Percentiles rank a stretch among this genome's conserved stretches.
Evolutionary conservation across 2,888 invertebrate species (phyloP).

Genomic region (Hemaris fuciformis): DNA sequence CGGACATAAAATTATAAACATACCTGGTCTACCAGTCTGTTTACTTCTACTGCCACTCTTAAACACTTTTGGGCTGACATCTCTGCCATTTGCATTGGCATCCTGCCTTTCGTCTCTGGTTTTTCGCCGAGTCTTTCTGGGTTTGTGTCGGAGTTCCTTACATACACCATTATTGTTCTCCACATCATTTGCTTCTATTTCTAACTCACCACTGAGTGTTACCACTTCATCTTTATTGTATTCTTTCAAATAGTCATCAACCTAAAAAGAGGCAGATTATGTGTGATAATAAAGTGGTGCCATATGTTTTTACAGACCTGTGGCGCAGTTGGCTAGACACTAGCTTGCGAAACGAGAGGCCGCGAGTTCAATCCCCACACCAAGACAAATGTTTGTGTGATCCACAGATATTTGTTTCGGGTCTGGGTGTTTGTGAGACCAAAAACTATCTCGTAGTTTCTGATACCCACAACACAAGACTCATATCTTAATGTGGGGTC

Average conservation of each 20-base stretch:
- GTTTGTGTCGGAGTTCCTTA: slow-evolving; percentile 67
- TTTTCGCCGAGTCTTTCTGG: slow-evolving; percentile 70
- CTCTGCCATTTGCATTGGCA: slow-evolving; percentile 57
- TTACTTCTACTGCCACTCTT: slow-evolving; percentile 62
- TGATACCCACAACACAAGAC: too few relatives aligned
- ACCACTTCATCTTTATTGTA: slow-evolving; percentile 77
- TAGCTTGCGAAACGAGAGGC: too few relatives aligned
- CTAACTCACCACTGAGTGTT: slow-evolving; percentile 75
- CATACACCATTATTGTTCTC: slow-evolving; percentile 70
- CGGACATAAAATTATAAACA: too few relatives aligned
- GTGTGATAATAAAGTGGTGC: too few relatives aligned
- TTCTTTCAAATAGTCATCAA: slow-evolving; percentile 76
- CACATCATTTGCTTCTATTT: slow-evolving; percentile 72
- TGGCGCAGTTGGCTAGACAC: too few relatives aligned
- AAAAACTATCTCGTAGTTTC: too few relatives aligned
- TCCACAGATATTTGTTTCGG: too few relatives aligned
- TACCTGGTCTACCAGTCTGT: slow-evolving; percentile 57
- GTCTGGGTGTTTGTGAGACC: too few relatives aligned
- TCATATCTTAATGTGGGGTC: too few relatives aligned
- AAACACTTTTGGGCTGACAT: slow-evolving; percentile 77
- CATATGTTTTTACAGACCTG: too few relatives aligned
- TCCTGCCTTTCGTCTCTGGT: slow-evolving; percentile 67
- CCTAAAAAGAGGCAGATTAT: slow-evolving; percentile 54
- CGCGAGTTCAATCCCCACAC: too few relatives aligned
- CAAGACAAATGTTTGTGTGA: too few relatives aligned